A percentile compares a stretch with the other conserved stretches of the same genome.
These are phyloP conservation scores for Myrmecobius fasciatus DNA, from an alignment of 2,113 vertebrate species.

Conservation along the genomic window DNA sequence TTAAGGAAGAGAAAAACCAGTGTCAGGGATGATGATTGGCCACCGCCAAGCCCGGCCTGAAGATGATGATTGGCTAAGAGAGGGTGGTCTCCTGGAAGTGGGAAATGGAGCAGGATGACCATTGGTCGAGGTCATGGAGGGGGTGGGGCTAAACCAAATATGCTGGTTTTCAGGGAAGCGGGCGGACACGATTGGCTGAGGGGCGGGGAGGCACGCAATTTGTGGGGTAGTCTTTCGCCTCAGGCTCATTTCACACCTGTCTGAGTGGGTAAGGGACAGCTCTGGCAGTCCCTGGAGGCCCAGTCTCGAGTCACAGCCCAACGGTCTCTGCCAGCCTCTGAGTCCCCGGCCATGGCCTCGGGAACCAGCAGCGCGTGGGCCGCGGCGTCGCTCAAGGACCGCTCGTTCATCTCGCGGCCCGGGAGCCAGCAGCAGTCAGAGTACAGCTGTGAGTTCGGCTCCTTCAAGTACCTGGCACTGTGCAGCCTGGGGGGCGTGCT, in stretches of 20 bases:
- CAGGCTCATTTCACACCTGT: not conserved
- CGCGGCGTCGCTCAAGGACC: not conserved
- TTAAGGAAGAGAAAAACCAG: not conserved
- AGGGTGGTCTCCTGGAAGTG: not conserved
- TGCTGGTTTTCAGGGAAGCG: not conserved
- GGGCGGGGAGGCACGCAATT: not conserved
- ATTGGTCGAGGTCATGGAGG: not conserved
- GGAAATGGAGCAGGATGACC: not conserved
- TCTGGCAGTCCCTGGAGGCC: too few species aligned
- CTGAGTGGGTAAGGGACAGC: too few species aligned
- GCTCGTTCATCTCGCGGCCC: not conserved
- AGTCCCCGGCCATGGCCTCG: too few species aligned
- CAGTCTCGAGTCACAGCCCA: too few species aligned
- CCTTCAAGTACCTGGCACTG: conserved; percentile 30
- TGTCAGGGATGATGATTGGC: not conserved
- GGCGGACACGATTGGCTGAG: not conserved
- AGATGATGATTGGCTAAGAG: not conserved
- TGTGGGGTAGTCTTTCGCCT: not conserved
- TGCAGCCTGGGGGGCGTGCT: conserved; percentile 57
- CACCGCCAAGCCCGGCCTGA: not conserved
- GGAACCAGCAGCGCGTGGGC: too few species aligned
- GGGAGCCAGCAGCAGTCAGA: not conserved
- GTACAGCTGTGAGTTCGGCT: conserved; percentile 31
- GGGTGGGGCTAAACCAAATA: not conserved
- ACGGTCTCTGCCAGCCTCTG: too few species aligned